Base-by-base conservation (phyloP, 2,113 vertebrate species). In the Siniperca chuatsi region DNA sequence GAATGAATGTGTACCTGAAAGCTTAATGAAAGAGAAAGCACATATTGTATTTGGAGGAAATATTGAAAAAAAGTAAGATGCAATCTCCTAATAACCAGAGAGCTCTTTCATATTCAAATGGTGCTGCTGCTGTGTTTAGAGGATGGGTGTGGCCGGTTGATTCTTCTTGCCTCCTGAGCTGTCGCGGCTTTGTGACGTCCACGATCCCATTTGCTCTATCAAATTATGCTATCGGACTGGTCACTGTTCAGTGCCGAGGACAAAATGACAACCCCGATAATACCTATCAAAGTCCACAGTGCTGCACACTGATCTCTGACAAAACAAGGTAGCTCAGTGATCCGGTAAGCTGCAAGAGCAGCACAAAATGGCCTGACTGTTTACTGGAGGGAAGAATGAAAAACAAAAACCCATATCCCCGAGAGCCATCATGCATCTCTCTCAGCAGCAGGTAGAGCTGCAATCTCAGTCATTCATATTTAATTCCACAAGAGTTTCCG, bases 391-490 rank as follows among this genome's bases (percentile, higher is more conserved):
- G 77, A 73, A 82, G 71, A 78, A 71, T 1, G 18, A 78, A 64
- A 81, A 84, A 57, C 65, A 73, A 88, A 62, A 85, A 79, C 87
- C 76, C 85, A 86, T 60, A 89, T 91, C 85, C 94, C 89, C 73
- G 82, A 75, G 87, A 92, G 85, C 87, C 90, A 89, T 84, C 87
- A 92, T 93, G 93, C 92, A 89, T 91, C 89, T 93, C 92, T 87
- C 89, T 79, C 66, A 93, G 93, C 92, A 92, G 94, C 94, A 96
- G 95, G 94, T 95, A 95, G 83, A 94, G 94, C 94, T 88, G 92
- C 94, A 95, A 96, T 96, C 94, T 95, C 93, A 93, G 95, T 94
- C 96, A 96, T 96, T 96, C 95, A 96, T 96, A 95, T 96, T 96
- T 96, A 96, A 96, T 96, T 95, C 92, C 84, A 84, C 90, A 90